Evolutionary conservation across 2,888 invertebrate species (phyloP), one percentile per base, ranked within the genome.

Genomic region (Macrophya alboannulata): DNA sequence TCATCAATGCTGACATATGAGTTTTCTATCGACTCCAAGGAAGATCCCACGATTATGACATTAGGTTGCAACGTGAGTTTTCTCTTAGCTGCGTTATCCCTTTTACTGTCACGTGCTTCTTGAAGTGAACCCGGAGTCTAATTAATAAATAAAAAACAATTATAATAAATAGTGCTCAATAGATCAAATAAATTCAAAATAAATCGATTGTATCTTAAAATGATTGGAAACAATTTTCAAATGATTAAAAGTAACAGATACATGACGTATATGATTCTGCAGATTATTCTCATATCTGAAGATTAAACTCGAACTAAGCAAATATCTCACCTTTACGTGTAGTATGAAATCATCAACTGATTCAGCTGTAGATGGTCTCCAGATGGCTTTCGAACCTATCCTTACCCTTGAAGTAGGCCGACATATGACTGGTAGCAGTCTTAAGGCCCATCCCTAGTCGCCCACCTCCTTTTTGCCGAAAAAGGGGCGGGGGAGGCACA

Each of bases 331-430:
- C 31, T 87, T 85, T 21, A 87, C 84, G 71, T 86, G 86, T 10
- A 85, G 55, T 72, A 87, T 87, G 17, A 87, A 87, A 9, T 83
- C 85, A 82, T 48, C 55, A 1, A 68, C 81, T 8, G 85, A 87
- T 87, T 87, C 87, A 21, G 84, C 37, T 43, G 86, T 84, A 10
- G 85, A 71, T 12, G 84, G 86, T 59, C 82, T 85, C 86, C 87
- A 87, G 3, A 84, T 81, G 5, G 8, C 76, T 85, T 86, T 87
- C 21, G 71, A 55, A 15, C 55, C 77, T 83, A 25, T 71, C 10
- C 84, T 48, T 43, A 85, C 77, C 15, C 84, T 74, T 59, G 85
- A 79, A 55, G 15, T 55, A 55, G 86, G 85, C 62, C 86, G 83
- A 48, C 85, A 87, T 62, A 85, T 12, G 17, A 84, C 84, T 59